These are phyloP conservation scores for Mechanitis messenoides DNA, from an alignment of 2,888 invertebrate species.

Conservation along the genomic window DNA sequence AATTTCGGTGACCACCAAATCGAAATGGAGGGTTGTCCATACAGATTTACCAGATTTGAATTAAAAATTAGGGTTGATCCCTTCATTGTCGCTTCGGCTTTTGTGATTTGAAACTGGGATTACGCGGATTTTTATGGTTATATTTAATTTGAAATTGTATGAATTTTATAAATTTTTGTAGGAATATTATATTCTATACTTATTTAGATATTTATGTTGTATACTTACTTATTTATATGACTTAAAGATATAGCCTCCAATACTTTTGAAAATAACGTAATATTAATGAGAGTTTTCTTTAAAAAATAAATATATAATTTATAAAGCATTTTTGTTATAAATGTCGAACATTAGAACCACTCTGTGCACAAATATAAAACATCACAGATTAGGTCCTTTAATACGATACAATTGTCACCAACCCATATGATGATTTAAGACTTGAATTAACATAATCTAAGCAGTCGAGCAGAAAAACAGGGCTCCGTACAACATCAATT, in stretches of 20 bases:
- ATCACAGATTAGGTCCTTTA: not conserved
- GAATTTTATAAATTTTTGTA: too few species aligned
- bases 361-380: not conserved
- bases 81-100: constrained; percentile 23
- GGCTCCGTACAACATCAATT: constrained; percentile 27
- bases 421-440: constrained; percentile 46
- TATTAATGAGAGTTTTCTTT: too few species aligned
- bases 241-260: too few species aligned
- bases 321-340: too few species aligned
- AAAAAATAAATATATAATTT: too few species aligned
- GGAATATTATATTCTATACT: too few species aligned
- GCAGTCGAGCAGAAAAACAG: constrained; percentile 49
- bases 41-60: constrained; percentile 39
- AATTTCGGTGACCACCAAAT: constrained; percentile 58
- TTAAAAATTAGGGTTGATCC: constrained; percentile 46
- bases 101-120: constrained; percentile 37
- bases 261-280: too few species aligned
- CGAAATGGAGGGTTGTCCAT: constrained; percentile 46
- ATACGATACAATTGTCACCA: constrained; percentile 4
- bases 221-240: too few species aligned
- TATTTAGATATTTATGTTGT: too few species aligned
- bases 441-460: constrained; percentile 59
- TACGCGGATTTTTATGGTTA: constrained; percentile 47
- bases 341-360: not conserved
- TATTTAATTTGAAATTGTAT: too few species aligned